A percentile compares a stretch with the other conserved stretches of the same genome.
phyloP scores from a whole-genome alignment of 2,888 invertebrate genomes.

The Hypomecis atomaria region DNA sequence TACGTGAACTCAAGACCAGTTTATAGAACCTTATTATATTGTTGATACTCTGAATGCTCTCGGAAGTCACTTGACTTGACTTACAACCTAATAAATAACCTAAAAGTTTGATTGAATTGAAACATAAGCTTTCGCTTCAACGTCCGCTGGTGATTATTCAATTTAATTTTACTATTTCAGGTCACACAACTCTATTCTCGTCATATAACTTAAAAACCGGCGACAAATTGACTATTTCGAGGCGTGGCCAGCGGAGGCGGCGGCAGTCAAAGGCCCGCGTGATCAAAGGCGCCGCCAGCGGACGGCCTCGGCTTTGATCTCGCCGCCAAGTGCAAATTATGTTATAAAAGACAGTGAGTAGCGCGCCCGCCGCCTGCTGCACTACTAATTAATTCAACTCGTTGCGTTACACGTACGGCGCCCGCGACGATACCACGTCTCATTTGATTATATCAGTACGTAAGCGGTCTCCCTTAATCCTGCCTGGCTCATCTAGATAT shows the following conservation, averaged over 20 bases:
- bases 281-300: slow-evolving; percentile 83
- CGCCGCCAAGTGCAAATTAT: slow-evolving; percentile 85
- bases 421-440: slow-evolving; percentile 31
- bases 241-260: slow-evolving; percentile 79
- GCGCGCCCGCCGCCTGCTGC: slow-evolving; percentile 72
- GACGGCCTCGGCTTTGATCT: slow-evolving; percentile 79
- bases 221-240: slow-evolving; percentile 82
- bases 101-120: slow-evolving; percentile 1
- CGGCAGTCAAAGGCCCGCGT: slow-evolving; percentile 78
- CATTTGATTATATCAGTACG: slow-evolving; percentile 42
- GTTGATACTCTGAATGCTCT: no score
- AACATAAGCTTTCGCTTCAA: slow-evolving; percentile 18
- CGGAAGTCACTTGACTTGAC: no score
- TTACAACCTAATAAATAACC: not conserved
- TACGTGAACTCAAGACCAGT: no score
- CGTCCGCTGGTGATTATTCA: slow-evolving; percentile 33
- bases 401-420: slow-evolving; percentile 47
- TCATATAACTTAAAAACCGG: slow-evolving; percentile 62
- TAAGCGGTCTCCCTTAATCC: not conserved
- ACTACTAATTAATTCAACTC: slow-evolving; percentile 81
- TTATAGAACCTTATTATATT: no score
- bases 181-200: slow-evolving; percentile 40
- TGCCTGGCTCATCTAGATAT: no score
- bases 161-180: slow-evolving; percentile 38
- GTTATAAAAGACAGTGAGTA: slow-evolving; percentile 83